Evolutionary conservation across 92 coral and sea anemone genomes (phyloP), one percentile per base, ranked within the genome.

Genomic region (Micromussa lordhowensis): DNA sequence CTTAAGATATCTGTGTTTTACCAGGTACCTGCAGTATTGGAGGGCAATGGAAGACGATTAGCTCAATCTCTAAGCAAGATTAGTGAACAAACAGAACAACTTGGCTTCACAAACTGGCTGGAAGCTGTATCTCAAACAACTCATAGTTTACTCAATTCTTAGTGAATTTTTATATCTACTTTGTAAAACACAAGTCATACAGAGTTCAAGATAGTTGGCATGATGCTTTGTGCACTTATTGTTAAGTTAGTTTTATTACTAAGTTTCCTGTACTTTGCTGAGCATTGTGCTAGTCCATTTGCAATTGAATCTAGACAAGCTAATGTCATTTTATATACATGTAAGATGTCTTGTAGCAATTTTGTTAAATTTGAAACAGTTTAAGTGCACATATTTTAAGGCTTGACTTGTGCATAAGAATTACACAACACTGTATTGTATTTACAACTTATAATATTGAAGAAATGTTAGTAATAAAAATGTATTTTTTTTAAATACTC

Each of bases 91-190:
- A 81, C 91, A 32, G 87, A 82, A 70, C 54, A 84, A 51, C 78
- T 85, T 63, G 94, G 92, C 48, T 76, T 92, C 70, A 81, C 92
- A 18, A 86, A 76, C 58, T 94, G 97, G 97, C 73, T 94, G 44
- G 94, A 88, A 77, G 68, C 83, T 68, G 53, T 88, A 36, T 44
- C 64, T 26, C 74, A 35, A 51, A 86, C 49, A 63, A 64, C 76
- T 28, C 71, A 44, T 55, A 21, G 57, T 54, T 74, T 35, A 0
- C 54, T 44, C 15, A 44, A 19, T 31, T 38, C 57, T 24, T 74
- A 63, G 51, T 36, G 58, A 55, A 82, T n/a, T 36, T 28, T 19
- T 0, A n/a, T 55, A 6, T 7, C 17, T 19, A 19, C 4, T 79
- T 53, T 53, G 31, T n/a, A 11, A 63, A 35, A 66, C 36, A 10